Conservation (phyloP, 2,113 vertebrate genomes). For the Grus americana region DNA sequence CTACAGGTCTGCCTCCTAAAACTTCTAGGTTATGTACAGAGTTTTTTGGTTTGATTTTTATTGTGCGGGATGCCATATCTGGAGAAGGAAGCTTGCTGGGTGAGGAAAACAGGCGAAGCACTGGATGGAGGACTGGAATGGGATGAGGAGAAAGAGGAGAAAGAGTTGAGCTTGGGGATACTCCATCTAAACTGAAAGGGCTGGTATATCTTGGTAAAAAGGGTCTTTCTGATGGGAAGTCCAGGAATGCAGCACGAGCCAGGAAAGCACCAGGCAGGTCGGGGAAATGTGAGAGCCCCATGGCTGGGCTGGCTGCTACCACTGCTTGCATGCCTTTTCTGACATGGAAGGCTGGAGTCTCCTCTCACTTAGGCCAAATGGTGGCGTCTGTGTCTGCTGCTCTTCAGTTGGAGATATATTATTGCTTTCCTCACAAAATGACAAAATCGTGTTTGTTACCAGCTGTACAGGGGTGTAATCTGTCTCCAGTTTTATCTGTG, state of each 20-base stretch:
- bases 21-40: not conserved
- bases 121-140: not conserved
- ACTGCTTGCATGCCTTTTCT: not conserved
- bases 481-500: not conserved
- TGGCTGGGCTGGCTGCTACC: not conserved
- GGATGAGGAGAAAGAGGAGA: not conserved
- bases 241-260: not conserved
- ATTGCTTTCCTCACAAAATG: not conserved
- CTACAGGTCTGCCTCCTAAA: not conserved
- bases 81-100: not conserved
- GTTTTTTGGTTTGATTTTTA: not conserved
- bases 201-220: not conserved
- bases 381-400: not conserved
- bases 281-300: not conserved
- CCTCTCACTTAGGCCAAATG: not conserved
- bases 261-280: not conserved
- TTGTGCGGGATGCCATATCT: not conserved
- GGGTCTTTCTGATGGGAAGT: not conserved
- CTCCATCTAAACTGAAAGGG: not conserved
- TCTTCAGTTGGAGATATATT: accelerated
- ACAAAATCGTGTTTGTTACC: not conserved
- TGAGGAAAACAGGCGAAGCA: not conserved
- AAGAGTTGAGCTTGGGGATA: not conserved
- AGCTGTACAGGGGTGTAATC: not conserved
- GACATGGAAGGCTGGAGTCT: not conserved